phyloP scores from a whole-genome alignment of 2,113 vertebrate genomes.

The Nannospalax galili region DNA sequence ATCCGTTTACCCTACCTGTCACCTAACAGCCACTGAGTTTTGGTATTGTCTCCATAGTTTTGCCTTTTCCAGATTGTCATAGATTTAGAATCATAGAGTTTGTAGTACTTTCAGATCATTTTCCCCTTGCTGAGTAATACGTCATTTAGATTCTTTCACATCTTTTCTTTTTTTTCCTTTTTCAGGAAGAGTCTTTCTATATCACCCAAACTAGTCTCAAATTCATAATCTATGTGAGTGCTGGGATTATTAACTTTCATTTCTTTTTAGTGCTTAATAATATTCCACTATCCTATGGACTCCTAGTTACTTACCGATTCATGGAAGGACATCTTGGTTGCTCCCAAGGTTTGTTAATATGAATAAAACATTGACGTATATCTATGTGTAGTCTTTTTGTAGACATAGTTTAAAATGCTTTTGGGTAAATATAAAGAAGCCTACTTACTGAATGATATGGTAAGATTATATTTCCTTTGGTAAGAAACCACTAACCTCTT shows the following conservation, averaged over 20 bases:
- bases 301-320: not conserved
- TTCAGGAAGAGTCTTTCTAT: not conserved
- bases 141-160: too few relatives aligned
- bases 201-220: not conserved
- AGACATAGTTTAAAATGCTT: not conserved
- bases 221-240: not conserved
- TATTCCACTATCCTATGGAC: not conserved
- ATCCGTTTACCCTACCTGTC: not conserved
- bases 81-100: not conserved
- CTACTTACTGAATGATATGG: not conserved
- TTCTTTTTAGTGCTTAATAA: not conserved
- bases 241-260: not conserved
- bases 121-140: not conserved
- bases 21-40: not conserved
- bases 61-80: not conserved
- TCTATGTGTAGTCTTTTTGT: not conserved
- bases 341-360: not conserved
- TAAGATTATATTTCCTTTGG: not conserved
- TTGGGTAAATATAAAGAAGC: not conserved
- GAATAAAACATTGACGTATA: not conserved
- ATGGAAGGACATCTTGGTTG: not conserved
- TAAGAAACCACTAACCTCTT: not conserved
- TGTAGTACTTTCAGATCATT: not conserved
- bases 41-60: not conserved
- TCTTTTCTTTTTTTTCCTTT: too few relatives aligned